Conservation (phyloP, 2,113 vertebrate genomes). For the Channa maculata region DNA sequence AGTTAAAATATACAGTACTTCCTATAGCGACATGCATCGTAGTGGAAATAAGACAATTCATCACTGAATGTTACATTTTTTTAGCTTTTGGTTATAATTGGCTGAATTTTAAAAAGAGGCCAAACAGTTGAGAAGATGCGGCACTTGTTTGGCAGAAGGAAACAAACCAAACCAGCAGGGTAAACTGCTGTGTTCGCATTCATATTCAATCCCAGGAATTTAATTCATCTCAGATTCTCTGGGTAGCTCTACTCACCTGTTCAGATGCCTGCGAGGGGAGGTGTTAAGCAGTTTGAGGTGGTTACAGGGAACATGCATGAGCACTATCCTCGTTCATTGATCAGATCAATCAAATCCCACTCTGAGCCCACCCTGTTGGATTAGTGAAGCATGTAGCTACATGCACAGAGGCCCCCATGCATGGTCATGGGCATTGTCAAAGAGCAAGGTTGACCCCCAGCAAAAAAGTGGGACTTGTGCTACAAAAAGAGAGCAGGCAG, state of each 20-base stretch:
- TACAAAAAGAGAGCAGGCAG: constrained; percentile 88
- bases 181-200: constrained; percentile 60
- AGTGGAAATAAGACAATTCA: constrained; percentile 7
- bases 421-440: constrained; percentile 86
- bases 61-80: not conserved
- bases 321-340: constrained; percentile 41
- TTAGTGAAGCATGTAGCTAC: constrained; percentile 87
- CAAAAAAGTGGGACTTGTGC: constrained; percentile 96
- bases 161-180: constrained; percentile 56
- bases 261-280: constrained; percentile 9
- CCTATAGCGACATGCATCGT: constrained; percentile 56
- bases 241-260: constrained; percentile 76
- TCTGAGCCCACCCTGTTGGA: constrained; percentile 34
- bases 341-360: constrained; percentile 44
- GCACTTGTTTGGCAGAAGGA: constrained; percentile 64
- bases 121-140: constrained; percentile 78
- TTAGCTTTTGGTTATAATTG: no score
- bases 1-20: constrained; percentile 9
- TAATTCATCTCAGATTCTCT: constrained; percentile 21
- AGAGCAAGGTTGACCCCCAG: constrained; percentile 89
- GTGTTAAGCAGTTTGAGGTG: not conserved
- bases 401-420: constrained; percentile 99
- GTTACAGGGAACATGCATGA: constrained; percentile 67
- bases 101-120: constrained; percentile 5
- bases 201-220: constrained; percentile 47